Evolutionary conservation across 2,888 invertebrate species (phyloP), one percentile per base, ranked within the genome.

Genomic region (Ferrisia virgata): DNA sequence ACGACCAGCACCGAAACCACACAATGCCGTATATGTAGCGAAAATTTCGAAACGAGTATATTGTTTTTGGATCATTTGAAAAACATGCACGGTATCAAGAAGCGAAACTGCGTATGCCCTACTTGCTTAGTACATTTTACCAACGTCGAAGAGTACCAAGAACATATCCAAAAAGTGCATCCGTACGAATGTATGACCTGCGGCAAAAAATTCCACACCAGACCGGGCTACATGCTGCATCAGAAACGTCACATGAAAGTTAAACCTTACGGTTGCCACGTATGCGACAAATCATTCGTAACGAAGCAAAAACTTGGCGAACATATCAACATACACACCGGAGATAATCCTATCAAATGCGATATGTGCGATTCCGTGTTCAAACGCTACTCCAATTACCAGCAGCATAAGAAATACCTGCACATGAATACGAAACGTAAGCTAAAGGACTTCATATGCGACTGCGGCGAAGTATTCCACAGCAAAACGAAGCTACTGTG

Each of bases 151-250:
- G 90, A 92, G 11, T 95, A 93, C 88, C 92, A 93, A 86, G 92
- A 92, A 3, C 95, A 96, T 88, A 90, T 95, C 31, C 84, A 85
- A 47, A 93, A 93, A 87, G 91, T 93, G 69, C 96, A 96, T 88
- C 95, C 95, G 0, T 90, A 95, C 84, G 95, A 95, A 89, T 96
- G 96, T 87, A 91, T 93, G 85, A 92, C 94, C 22, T 96, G 96
- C 87, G 94, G 94, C 15, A 95, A 95, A 88, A 93, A 92, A 87
- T 95, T 94, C 90, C 92, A 92, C 87, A 88, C 93, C 93, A 86
- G 94, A 94, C 88, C 91, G 94, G 85, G 69, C 78, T 85, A 85
- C 36, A 86, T 93, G 79, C 89, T 95, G 64, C 96, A 96, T 88
- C 91, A 94, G 88, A 94, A 94, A 88, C 92, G 94, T 0, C 95